phyloP scores from a whole-genome alignment of 2,888 invertebrate species.

The Tillus elongatus region DNA sequence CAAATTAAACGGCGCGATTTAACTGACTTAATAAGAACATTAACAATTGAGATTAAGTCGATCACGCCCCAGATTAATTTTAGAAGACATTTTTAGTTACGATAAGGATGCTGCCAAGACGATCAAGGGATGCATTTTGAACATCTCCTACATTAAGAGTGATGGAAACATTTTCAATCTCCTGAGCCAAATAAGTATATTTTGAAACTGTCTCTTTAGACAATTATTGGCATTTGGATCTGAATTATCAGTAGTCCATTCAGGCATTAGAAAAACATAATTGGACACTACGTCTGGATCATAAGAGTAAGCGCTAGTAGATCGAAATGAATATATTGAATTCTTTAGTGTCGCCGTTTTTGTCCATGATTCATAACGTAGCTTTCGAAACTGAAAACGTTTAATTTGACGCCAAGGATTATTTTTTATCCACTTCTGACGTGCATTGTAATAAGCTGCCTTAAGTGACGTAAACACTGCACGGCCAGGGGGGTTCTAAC shows the following conservation, averaged over 20 bases:
- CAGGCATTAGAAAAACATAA: slow-evolving; percentile 3
- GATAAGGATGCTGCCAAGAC: too few species aligned
- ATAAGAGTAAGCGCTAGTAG: neutral
- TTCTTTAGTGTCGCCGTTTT: neutral
- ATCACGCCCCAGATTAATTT: too few species aligned
- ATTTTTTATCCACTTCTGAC: slow-evolving; percentile 1
- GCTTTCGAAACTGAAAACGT: slow-evolving; percentile 1
- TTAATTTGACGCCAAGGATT: slow-evolving; percentile 2
- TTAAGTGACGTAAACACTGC: slow-evolving; percentile 1
- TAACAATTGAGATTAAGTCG: too few species aligned
- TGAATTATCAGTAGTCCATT: neutral
- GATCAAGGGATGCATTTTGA: too few species aligned
- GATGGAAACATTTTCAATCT: neutral
- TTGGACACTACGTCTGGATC: slow-evolving; percentile 2
- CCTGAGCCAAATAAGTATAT: neutral
- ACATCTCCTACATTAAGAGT: too few species aligned
- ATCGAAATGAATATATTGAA: neutral
- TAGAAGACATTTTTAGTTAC: too few species aligned
- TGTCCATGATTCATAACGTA: slow-evolving; percentile 1
- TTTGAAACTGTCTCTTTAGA: slow-evolving; percentile 3
- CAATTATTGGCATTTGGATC: neutral
- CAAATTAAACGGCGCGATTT: too few species aligned
- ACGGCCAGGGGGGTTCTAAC: slow-evolving; percentile 1
- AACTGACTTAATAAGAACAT: too few species aligned
- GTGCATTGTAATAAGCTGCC: neutral